phyloP scores from a whole-genome alignment of 2,113 vertebrate genomes.

The Pogona vitticeps region DNA sequence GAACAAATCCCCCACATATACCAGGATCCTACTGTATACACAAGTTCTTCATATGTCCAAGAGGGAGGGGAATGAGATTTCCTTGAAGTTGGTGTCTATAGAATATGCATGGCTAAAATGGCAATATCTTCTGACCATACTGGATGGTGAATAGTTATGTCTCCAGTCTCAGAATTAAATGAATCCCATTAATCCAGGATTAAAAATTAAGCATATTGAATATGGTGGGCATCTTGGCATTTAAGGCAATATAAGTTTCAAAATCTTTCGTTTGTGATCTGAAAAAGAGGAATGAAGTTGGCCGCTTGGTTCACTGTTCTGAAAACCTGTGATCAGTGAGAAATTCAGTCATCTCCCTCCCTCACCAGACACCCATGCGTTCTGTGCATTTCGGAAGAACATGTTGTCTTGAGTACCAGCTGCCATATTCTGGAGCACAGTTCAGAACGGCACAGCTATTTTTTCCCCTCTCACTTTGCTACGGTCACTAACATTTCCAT shows the following conservation, averaged over 20 bases:
- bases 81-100: no score
- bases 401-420: not conserved
- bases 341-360: not conserved
- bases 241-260: not conserved
- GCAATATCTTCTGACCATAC: no score
- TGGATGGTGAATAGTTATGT: no score
- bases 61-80: no score
- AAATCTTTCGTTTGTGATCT: not conserved
- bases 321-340: not conserved
- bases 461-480: not conserved
- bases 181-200: no score
- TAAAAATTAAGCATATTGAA: not conserved
- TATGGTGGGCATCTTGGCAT: not conserved
- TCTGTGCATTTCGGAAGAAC: constrained; percentile 14
- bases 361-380: no score
- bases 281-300: not conserved
- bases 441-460: constrained; percentile 19
- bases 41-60: no score
- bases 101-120: no score
- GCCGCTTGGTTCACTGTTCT: not conserved
- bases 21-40: no score
- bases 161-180: no score
- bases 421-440: not conserved
- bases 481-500: constrained; percentile 15
- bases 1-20: no score